Conservation (phyloP, 2,113 vertebrate genomes). For the Clarias batrachus region DNA sequence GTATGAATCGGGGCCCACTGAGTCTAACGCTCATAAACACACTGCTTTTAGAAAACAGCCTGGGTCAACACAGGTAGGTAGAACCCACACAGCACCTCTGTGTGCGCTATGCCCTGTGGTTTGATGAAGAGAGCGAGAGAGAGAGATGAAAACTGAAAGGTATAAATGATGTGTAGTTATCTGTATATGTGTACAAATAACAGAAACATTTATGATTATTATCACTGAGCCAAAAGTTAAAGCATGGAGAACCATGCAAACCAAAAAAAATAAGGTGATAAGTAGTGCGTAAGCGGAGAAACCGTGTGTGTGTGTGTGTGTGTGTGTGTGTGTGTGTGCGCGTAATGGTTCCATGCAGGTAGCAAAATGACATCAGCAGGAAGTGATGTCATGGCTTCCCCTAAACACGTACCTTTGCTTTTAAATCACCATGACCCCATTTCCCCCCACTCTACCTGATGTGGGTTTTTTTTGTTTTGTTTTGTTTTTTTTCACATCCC, state of each 20-base stretch:
- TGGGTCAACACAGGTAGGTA: conserved; percentile 37
- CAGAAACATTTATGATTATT: background rate
- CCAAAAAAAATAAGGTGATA: background rate
- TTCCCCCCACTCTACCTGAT: background rate
- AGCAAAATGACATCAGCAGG: conserved; percentile 58
- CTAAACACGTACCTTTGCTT: background rate
- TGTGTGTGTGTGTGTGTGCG: conserved; percentile 18
- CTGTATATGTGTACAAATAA: background rate
- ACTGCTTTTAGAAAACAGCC: conserved; percentile 47
- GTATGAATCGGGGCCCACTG: conserved; percentile 42
- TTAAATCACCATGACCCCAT: background rate
- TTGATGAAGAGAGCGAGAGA: background rate
- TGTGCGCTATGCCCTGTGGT: conserved; percentile 20
- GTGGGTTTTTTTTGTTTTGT: background rate
- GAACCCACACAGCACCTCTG: conserved; percentile 49
- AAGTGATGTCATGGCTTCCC: conserved; percentile 51
- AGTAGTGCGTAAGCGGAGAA: background rate
- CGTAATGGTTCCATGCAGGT: conserved; percentile 20
- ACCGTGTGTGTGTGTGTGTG: conserved; percentile 14
- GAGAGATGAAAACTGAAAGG: background rate
- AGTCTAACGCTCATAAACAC: conserved; percentile 40
- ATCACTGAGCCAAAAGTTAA: background rate
- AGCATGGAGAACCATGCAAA: background rate
- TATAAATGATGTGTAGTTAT: background rate
- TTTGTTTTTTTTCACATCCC: background rate